These are phyloP conservation scores for Montipora sp. DNA, from an alignment of 64 coral and sea anemone genomes.

Conservation along the genomic window DNA sequence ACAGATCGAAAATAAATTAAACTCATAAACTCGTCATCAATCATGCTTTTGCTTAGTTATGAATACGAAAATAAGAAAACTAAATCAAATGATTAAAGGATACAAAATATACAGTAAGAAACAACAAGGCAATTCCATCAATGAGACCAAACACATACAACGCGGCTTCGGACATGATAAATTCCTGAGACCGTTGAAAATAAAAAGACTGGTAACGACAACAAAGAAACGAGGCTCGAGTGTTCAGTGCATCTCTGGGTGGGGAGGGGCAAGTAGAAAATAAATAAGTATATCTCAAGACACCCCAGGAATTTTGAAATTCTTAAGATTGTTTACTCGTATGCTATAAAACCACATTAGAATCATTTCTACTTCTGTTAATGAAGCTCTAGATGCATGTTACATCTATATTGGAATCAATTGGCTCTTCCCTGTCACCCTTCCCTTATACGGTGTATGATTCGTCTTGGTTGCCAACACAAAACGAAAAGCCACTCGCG, in stretches of 20 bases:
- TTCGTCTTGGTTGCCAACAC: conserved; percentile 37
- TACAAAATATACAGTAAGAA: conserved; percentile 99
- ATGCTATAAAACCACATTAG: not conserved
- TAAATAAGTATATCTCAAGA: not conserved
- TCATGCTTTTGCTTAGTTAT: no score
- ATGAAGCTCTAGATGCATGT: no score
- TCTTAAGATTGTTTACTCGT: not conserved
- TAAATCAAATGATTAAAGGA: conserved; percentile 56
- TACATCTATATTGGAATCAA: not conserved
- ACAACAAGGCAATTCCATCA: conserved; percentile 86
- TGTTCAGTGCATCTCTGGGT: not conserved
- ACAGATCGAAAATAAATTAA: not conserved
- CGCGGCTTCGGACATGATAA: conserved; percentile 89
- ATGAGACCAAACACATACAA: conserved; percentile 86
- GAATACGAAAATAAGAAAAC: not conserved
- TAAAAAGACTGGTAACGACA: conserved; percentile 16
- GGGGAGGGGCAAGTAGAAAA: not conserved
- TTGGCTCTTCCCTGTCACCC: not conserved
- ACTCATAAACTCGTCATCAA: not conserved
- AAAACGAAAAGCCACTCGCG: conserved; percentile 22
- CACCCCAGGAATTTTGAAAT: not conserved
- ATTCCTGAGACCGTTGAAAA: not conserved
- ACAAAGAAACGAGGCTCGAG: conserved; percentile 2
- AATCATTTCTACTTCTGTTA: not conserved
- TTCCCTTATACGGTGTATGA: not conserved